Percentiles rank a stretch among this genome's conserved stretches.
phyloP scores from a whole-genome alignment of 2,888 invertebrate species.

The Tigriopus californicus region DNA sequence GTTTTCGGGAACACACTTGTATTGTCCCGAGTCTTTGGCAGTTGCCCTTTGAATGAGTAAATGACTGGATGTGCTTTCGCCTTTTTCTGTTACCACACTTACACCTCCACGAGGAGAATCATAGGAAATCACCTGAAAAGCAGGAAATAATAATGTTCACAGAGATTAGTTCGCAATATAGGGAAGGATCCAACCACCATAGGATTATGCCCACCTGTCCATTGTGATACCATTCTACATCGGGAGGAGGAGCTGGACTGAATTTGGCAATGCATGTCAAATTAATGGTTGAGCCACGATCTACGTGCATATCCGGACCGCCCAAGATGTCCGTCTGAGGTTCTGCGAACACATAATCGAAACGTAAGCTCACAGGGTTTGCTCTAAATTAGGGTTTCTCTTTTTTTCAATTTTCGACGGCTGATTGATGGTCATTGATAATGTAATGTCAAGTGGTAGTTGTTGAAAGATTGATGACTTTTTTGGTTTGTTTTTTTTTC shows the following conservation, averaged over 20 bases:
- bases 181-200: no score
- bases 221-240: constrained; percentile 18
- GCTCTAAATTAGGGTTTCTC: no score
- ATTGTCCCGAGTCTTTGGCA: constrained; percentile 69
- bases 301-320: constrained; percentile 19
- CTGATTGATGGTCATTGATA: no score
- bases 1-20: constrained; percentile 84
- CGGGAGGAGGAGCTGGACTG: constrained; percentile 18
- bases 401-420: no score
- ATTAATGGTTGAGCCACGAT: constrained; percentile 19
- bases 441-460: no score
- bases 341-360: no score
- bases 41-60: constrained; percentile 69
- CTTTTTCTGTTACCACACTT: constrained; percentile 68
- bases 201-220: no score
- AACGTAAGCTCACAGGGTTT: no score
- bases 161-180: no score
- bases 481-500: no score
- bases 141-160: no score
- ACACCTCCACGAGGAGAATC: constrained; percentile 77
- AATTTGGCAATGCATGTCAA: constrained; percentile 19
- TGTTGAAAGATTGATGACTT: no score
- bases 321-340: constrained; percentile 19
- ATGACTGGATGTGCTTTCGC: constrained; percentile 73
- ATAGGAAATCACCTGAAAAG: constrained; percentile 71